Evolutionary conservation across 2,888 invertebrate species (phyloP).

Genomic region (Agonopterix subpropinquella): DNA sequence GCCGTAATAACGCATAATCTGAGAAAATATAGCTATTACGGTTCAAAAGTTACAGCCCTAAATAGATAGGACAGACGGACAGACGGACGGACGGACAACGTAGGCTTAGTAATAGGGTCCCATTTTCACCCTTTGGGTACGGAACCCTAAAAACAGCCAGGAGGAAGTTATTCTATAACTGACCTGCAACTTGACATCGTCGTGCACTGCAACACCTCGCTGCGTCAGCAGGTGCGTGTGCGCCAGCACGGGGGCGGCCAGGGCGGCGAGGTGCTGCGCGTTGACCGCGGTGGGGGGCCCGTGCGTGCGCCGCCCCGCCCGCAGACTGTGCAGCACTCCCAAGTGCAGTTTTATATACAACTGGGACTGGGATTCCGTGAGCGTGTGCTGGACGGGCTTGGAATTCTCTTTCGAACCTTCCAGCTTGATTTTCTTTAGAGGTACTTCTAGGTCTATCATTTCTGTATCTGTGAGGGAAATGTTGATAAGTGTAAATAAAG

Average conservation of each 20-base stretch:
- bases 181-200: slow-evolving; percentile 59
- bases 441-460: slow-evolving; percentile 44
- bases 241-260: slow-evolving; percentile 61
- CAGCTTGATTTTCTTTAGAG: slow-evolving; percentile 58
- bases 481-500: no score
- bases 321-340: slow-evolving; percentile 78
- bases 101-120: no score
- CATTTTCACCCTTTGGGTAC: no score
- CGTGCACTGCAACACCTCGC: slow-evolving; percentile 46
- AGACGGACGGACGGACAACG: no score
- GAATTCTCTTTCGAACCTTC: slow-evolving; percentile 46
- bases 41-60: no score
- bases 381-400: slow-evolving; percentile 23
- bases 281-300: slow-evolving; percentile 78
- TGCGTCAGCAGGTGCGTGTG: slow-evolving; percentile 49
- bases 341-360: slow-evolving; percentile 81
- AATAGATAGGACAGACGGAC: no score
- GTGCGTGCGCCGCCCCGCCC: slow-evolving; percentile 64
- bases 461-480: slow-evolving; percentile 39
- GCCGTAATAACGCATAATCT: no score
- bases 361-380: slow-evolving; percentile 52
- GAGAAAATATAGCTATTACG: no score
- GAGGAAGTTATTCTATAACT: neutral
- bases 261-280: slow-evolving; percentile 76
- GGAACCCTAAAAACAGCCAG: no score